These are phyloP conservation scores for Enteromius treurensis DNA, from an alignment of 2,797 vertebrate species.

Conservation along the genomic window DNA sequence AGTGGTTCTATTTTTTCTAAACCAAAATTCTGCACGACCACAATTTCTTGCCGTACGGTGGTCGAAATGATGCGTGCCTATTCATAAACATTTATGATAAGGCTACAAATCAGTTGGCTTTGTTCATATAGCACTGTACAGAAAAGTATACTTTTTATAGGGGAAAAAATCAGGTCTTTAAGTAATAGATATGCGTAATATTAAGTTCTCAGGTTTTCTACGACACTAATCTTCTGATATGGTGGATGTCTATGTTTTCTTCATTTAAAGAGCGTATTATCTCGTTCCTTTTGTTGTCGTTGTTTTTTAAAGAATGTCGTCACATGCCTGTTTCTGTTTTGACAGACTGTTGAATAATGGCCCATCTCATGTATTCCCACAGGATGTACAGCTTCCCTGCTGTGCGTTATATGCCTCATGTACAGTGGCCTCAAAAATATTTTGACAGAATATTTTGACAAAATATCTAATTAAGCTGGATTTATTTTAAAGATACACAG, in stretches of 20 bases:
- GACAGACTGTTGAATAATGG: constrained; percentile 60
- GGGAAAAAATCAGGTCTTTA: constrained; percentile 83
- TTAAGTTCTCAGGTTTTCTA: constrained; percentile 88
- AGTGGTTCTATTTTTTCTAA: constrained; percentile 85
- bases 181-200: constrained; percentile 83
- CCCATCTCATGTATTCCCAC: constrained; percentile 45
- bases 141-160: constrained; percentile 87
- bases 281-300: constrained; percentile 61
- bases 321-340: constrained; percentile 75
- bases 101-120: constrained; percentile 79
- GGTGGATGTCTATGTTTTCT: constrained; percentile 69
- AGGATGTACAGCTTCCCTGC: not conserved
- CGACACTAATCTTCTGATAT: constrained; percentile 78
- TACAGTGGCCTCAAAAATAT: not conserved
- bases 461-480: constrained; percentile 9
- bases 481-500: constrained; percentile 1
- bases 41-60: constrained; percentile 80
- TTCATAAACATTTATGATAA: constrained; percentile 83
- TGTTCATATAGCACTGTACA: constrained; percentile 86
- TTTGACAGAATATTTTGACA: constrained; percentile 2
- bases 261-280: constrained; percentile 70
- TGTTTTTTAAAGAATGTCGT: constrained; percentile 75
- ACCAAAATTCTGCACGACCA: constrained; percentile 79
- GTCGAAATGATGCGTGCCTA: constrained; percentile 80
- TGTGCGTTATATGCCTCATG: constrained; percentile 1